Evolutionary conservation across 1,140 invertebrate genomes (phyloP).

Genomic region (Tetramorium parvispinum): DNA sequence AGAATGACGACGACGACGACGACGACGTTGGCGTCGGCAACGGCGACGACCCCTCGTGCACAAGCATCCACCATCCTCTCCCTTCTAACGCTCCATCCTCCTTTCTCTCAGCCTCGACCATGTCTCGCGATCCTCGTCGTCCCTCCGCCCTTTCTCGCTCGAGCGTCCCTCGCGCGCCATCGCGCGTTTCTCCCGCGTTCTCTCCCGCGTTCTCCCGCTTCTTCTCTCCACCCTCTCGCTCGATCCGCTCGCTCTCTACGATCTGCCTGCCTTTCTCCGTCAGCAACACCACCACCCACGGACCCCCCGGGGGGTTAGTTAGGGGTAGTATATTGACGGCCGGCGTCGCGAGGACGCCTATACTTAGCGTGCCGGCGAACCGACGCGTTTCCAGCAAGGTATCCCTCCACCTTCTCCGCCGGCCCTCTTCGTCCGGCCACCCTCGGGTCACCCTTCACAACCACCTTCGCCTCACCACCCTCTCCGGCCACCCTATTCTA

Average conservation of each 20-base stretch:
- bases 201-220: conserved; percentile 54
- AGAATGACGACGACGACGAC: conserved; percentile 59
- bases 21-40: conserved; percentile 48
- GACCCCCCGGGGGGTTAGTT: conserved; percentile 83
- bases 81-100: conserved; percentile 61
- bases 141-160: conserved; percentile 64
- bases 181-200: conserved; percentile 51
- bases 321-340: conserved; percentile 86
- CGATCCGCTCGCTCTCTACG: conserved; percentile 54
- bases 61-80: conserved; percentile 67
- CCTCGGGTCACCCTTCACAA: conserved; percentile 73
- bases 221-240: conserved; percentile 65
- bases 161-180: conserved; percentile 56
- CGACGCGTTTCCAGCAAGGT: conserved; percentile 83
- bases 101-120: conserved; percentile 63
- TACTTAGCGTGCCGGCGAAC: conserved; percentile 85
- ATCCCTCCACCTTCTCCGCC: conserved; percentile 67
- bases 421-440: conserved; percentile 70
- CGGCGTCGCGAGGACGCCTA: conserved; percentile 86
- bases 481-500: conserved; percentile 61
- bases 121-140: conserved; percentile 63
- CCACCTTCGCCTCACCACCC: conserved; percentile 67
- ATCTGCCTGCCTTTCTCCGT: conserved; percentile 61
- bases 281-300: conserved; percentile 77
- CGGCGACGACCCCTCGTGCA: conserved; percentile 71